A percentile compares a stretch with the other conserved stretches of the same genome.
These are phyloP conservation scores for Sardinella longiceps DNA, from an alignment of 2,797 vertebrate species.

Conservation along the genomic window DNA sequence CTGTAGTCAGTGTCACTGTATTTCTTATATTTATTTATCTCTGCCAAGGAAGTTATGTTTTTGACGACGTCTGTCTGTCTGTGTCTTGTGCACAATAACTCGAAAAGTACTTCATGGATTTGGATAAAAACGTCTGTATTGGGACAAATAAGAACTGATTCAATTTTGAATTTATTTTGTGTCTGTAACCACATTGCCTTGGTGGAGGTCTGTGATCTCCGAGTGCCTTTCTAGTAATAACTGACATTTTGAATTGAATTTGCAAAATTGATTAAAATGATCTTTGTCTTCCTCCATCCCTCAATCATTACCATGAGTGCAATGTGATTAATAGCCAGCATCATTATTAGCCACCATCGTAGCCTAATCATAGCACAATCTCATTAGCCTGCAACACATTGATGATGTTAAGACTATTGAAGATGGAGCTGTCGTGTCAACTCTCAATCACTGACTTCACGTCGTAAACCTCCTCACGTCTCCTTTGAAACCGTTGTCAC, in stretches of 20 bases:
- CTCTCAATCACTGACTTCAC: background rate
- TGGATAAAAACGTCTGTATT: too few relatives aligned
- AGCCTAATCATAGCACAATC: background rate
- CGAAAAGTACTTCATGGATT: too few relatives aligned
- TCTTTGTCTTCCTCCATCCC: background rate
- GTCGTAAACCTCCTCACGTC: background rate
- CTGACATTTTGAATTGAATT: background rate
- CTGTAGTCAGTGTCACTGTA: too few relatives aligned
- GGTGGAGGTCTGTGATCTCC: too few relatives aligned
- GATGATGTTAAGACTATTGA: background rate
- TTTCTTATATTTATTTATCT: too few relatives aligned
- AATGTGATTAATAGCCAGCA: background rate
- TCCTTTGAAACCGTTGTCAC: background rate
- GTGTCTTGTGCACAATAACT: too few relatives aligned
- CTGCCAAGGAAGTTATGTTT: too few relatives aligned
- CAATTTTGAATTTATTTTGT: too few relatives aligned
- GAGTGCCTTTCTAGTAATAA: background rate
- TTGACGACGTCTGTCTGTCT: too few relatives aligned
- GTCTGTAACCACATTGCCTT: too few relatives aligned
- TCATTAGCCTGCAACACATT: background rate
- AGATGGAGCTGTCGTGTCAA: background rate
- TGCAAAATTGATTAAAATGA: background rate
- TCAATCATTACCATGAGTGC: background rate
- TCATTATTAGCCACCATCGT: background rate
- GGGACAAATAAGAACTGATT: too few relatives aligned